Evolutionary conservation across 2,888 invertebrate genomes (phyloP).

Genomic region (Agrypnus murinus): DNA sequence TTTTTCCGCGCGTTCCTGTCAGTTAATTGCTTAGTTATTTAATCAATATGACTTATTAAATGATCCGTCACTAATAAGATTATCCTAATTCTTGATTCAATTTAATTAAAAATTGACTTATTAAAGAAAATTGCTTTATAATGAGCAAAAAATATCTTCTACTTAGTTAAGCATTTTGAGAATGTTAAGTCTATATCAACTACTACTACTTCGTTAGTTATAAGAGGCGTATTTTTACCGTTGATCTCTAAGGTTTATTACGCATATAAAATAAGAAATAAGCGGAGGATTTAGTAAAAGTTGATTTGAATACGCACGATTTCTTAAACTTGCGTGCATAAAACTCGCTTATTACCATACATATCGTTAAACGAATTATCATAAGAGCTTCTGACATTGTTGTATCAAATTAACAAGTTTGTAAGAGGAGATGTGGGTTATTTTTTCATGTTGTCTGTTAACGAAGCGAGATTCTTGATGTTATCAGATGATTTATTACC

Average conservation of each 20-base stretch:
- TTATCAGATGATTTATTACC: too few species aligned
- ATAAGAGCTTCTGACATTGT: not conserved
- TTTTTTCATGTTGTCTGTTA: not conserved
- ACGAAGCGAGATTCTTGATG: not conserved
- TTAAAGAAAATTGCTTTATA: not conserved
- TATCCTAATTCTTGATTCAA: not conserved
- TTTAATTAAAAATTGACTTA: slow-evolving; percentile 8
- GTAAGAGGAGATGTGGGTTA: not conserved
- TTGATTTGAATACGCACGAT: slow-evolving; percentile 19
- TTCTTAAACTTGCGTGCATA: slow-evolving; percentile 1
- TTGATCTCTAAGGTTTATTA: slow-evolving; percentile 13
- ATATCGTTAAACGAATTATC: slow-evolving; percentile 4
- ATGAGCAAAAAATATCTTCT: slow-evolving; percentile 9
- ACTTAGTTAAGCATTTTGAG: not conserved
- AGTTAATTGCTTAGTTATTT: not conserved
- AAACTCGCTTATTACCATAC: slow-evolving; percentile 6
- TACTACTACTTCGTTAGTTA: slow-evolving; percentile 14
- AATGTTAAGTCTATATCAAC: not conserved
- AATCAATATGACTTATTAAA: not conserved
- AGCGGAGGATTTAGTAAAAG: slow-evolving; percentile 18
- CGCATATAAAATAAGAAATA: slow-evolving; percentile 9
- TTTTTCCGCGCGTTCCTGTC: not conserved
- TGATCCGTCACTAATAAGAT: not conserved
- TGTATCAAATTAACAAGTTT: slow-evolving; percentile 9
- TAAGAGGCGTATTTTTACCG: slow-evolving; percentile 16